phyloP scores from a whole-genome alignment of 30 jellyfish, hydroid and myxozoan genomes.

The Mastigias papua region DNA sequence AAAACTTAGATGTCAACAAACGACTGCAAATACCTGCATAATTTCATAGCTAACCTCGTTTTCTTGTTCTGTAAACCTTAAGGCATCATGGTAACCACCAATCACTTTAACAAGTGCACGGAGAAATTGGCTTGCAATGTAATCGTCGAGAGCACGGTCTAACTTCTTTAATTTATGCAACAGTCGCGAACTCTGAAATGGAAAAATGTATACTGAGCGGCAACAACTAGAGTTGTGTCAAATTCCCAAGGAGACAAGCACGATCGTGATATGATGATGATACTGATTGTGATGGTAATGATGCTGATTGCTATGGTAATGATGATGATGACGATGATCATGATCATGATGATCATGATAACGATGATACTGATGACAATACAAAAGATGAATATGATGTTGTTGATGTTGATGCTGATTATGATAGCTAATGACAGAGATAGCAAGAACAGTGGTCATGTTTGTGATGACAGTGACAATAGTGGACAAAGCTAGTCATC shows the following conservation, averaged over 20 bases:
- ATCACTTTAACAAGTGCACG: conserved; percentile 91
- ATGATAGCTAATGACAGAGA: background rate
- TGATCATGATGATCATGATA: background rate
- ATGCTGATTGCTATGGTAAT: background rate
- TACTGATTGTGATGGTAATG: background rate
- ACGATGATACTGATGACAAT: background rate
- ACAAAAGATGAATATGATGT: background rate
- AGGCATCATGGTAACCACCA: conserved; percentile 97
- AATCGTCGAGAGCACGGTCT: conserved; percentile 88
- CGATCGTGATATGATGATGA: background rate
- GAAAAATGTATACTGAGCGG: background rate
- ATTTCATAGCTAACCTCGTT: conserved; percentile 10
- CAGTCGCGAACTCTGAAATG: conserved; percentile 57
- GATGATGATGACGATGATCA: background rate
- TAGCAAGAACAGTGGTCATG: background rate
- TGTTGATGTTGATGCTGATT: background rate
- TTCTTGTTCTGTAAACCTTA: conserved; percentile 78
- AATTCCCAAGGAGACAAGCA: background rate
- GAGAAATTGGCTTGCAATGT: conserved; percentile 90
- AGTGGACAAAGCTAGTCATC: no score
- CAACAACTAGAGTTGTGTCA: no score
- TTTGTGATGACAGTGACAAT: background rate
- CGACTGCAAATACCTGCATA: no score
- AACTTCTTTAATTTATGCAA: conserved; percentile 70
- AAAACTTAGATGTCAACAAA: no score